Conservation (phyloP, 2,797 vertebrate species). For the Pampus argenteus region DNA sequence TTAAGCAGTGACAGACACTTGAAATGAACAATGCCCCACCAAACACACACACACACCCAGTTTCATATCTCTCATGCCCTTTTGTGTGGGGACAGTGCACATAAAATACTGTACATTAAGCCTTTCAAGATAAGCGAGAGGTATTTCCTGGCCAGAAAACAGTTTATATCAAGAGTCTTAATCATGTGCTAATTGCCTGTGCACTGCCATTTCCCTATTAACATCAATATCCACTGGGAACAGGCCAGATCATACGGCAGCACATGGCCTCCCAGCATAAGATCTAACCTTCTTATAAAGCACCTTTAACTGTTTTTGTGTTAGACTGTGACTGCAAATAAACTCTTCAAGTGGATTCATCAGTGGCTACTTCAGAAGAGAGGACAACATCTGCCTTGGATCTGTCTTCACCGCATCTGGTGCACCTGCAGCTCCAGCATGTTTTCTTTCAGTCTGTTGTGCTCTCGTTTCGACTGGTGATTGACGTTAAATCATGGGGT, state of each 20-base stretch:
- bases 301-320: too few species aligned
- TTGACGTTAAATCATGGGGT: background rate
- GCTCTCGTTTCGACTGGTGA: background rate
- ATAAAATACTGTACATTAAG: background rate
- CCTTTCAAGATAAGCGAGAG: background rate
- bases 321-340: background rate
- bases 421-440: background rate
- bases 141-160: background rate
- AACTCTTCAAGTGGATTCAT: too few species aligned
- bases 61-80: background rate
- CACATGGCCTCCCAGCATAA: slow-evolving; percentile 15
- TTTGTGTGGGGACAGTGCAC: too few species aligned
- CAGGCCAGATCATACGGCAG: background rate
- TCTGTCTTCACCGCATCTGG: background rate
- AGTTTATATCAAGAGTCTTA: background rate
- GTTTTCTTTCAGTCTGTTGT: background rate
- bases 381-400: background rate
- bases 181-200: background rate
- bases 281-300: background rate
- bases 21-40: slow-evolving; percentile 31
- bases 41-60: slow-evolving; percentile 27
- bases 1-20: slow-evolving; percentile 33
- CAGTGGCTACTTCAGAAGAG: background rate
- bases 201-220: background rate
- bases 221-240: slow-evolving; percentile 21